Evolutionary conservation across 2,888 invertebrate species (phyloP), one percentile per base, ranked within the genome.

Genomic region (Lutraria lutraria): DNA sequence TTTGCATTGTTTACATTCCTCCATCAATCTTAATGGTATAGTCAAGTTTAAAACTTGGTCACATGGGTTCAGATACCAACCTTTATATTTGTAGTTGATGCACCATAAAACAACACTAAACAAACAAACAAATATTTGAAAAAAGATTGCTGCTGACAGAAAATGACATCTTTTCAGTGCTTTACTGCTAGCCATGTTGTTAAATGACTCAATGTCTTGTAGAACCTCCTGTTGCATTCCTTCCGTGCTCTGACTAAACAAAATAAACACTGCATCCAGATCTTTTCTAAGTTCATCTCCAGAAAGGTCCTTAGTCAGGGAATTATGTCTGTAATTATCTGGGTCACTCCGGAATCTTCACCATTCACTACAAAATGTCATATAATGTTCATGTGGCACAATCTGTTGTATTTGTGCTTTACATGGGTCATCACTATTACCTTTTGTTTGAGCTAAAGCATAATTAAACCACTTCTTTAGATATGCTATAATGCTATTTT

Each of bases 221-320:
- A 34, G 90, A 88, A 34, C 83, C 88, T 21, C 86, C 90, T 43
- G 90, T 88, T 0, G 90, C 88, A 89, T 89, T 83, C 87, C 88
- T 13, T 85, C 85, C 6, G 80, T 19, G 72, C 87, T 90, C 21
- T 52, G 43, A 54, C 53, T 83, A 53, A 88, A 90, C 0, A 79
- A 81, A 29, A 63, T 31, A 54, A 88, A 88, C 13, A 90, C 52
- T 4, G 87, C 53, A 25, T 15, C 34, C 63, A n/a, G n/a, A n/a
- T n/a, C n/a, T n/a, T n/a, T n/a, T n/a, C n/a, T n/a, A n/a, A n/a
- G n/a, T n/a, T n/a, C n/a, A n/a, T n/a, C n/a, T n/a, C n/a, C n/a
- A n/a, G n/a, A n/a, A n/a, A n/a, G n/a, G n/a, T n/a, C n/a, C 15
- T 56, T 63, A 0, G 83, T 34, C 31, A 83, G n/a, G 6, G 83